These are phyloP conservation scores for Rhinolophus sinicus DNA, from an alignment of 2,113 vertebrate species.

Conservation along the genomic window DNA sequence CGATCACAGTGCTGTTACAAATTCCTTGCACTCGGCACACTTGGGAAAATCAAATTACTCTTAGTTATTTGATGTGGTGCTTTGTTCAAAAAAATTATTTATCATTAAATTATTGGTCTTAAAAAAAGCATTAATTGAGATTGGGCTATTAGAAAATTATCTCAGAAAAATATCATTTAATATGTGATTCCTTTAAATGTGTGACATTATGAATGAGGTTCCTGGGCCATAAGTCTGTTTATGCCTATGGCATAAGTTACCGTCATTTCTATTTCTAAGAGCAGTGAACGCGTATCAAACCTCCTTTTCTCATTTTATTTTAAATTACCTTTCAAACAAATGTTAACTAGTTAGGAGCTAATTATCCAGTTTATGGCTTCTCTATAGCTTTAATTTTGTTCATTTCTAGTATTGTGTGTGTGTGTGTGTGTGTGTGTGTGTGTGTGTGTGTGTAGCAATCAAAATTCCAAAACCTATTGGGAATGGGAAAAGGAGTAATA, in stretches of 20 bases:
- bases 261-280: not conserved
- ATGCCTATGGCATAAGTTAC: not conserved
- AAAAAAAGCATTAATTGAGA: slow-evolving; percentile 80
- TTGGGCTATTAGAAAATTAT: slow-evolving; percentile 67
- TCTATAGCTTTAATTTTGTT: not conserved
- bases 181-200: not conserved
- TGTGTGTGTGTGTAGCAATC: not conserved
- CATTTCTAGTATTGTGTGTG: not conserved
- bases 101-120: slow-evolving; percentile 61
- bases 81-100: slow-evolving; percentile 64
- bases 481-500: not conserved
- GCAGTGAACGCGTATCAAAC: not conserved
- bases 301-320: not conserved
- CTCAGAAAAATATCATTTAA: not conserved
- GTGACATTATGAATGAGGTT: not conserved
- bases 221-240: not conserved
- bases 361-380: not conserved
- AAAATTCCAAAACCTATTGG: not conserved
- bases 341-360: not conserved
- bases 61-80: slow-evolving; percentile 51
- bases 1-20: slow-evolving; percentile 72
- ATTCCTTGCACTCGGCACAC: slow-evolving; percentile 62
- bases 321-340: not conserved
- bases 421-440: not conserved
- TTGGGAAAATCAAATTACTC: slow-evolving; percentile 78